phyloP scores from a whole-genome alignment of 37 sponge, comb jelly and placozoan genomes.

The Axinella damicornis region DNA sequence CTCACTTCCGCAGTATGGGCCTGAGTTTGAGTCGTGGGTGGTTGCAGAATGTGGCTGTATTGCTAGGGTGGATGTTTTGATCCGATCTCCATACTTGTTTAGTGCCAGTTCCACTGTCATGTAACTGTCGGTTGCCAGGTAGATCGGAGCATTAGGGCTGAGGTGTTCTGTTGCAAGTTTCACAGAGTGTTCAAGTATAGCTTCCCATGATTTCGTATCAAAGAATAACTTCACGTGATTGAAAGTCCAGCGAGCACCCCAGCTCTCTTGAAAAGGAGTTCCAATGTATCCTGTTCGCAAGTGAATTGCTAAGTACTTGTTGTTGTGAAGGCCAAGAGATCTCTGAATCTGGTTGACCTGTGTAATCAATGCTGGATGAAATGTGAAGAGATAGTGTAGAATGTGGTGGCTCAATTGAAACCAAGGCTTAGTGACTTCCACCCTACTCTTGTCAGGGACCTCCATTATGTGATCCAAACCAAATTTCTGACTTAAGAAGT shows the following conservation, averaged over 20 bases:
- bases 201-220: slow-evolving; percentile 9
- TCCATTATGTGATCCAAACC: slow-evolving; percentile 26
- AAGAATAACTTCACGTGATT: not conserved
- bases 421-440: slow-evolving; percentile 2
- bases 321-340: not conserved
- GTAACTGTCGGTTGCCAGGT: slow-evolving; percentile 26
- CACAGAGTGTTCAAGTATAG: slow-evolving; percentile 11
- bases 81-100: not conserved
- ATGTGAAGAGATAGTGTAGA: slow-evolving; percentile 22
- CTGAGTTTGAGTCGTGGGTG: not conserved
- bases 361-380: not conserved
- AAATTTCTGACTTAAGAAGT: slow-evolving; percentile 8
- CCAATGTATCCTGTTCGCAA: slow-evolving; percentile 59
- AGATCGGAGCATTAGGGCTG: not conserved
- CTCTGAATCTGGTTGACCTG: not conserved
- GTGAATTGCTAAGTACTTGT: slow-evolving; percentile 38
- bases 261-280: not conserved
- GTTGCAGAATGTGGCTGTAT: not conserved
- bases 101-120: not conserved
- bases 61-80: slow-evolving; percentile 2
- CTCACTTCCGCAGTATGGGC: not conserved
- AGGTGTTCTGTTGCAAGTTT: not conserved
- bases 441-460: slow-evolving; percentile 18
- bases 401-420: slow-evolving; percentile 5
- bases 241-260: not conserved